Evolutionary conservation across 2,888 invertebrate genomes (phyloP), one percentile per base, ranked within the genome.

Genomic region (Stenodera caucasica): DNA sequence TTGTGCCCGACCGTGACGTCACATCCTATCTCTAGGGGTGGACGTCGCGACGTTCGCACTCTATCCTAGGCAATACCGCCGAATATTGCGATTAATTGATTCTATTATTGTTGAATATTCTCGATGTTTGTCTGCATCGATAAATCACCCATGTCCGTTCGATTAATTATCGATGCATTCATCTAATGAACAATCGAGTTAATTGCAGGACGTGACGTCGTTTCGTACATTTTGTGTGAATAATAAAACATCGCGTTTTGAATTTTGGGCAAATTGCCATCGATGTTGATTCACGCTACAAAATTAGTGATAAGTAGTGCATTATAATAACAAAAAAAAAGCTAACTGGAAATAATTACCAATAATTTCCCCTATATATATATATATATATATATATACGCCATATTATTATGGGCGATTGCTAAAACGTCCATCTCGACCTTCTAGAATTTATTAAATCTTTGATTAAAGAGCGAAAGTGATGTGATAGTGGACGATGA

Each of bases 201-300:
- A 77, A 78, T 78, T 77, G 70, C 77, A 70, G 77, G 78, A 78
- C 70, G 71, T 77, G 77, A 77, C 76, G 77, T 72, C 72, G 73
- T 68, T 69, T 66, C 64, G 64, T 69, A 68, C 69, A 64, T 70
- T 72, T 71, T 70, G 71, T 70, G 71, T 65, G 61, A 70, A 70
- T 69, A 67, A 72, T 68, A 67, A 68, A 71, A 69, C 66, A 64
- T 67, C 57, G 64, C 66, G 67, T 69, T 72, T 69, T 66, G 69
- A 66, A 65, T 67, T 67, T 70, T 58, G 65, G 69, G 67, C 63
- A 69, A 70, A 70, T 68, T 71, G 67, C 63, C 62, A 64, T 63
- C 57, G 64, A 35, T 37, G 53, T 64, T 65, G 67, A 67, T 67
- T 67, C 67, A 66, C 65, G 67, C 63, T 66, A 67, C 62, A 61